A percentile compares a stretch with the other conserved stretches of the same genome.
phyloP scores from a whole-genome alignment of 2,888 invertebrate genomes.

The Lasioglossum calceatum region DNA sequence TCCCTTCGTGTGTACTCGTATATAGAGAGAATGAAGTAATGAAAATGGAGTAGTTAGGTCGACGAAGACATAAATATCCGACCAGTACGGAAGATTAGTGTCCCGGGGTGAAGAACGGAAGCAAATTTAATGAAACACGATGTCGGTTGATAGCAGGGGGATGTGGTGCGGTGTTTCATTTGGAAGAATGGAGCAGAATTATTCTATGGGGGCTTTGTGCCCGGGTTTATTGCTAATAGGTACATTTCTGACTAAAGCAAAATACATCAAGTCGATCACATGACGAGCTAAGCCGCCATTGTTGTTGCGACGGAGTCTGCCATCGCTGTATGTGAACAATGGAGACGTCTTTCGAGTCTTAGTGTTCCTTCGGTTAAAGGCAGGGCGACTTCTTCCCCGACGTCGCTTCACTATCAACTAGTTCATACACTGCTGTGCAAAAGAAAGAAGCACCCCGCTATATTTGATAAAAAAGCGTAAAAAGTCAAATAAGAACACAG shows the following conservation, averaged over 20 bases:
- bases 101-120: not conserved
- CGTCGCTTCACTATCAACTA: no score
- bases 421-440: no score
- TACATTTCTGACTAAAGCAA: not conserved
- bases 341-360: not conserved
- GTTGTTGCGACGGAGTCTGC: not conserved
- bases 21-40: not conserved
- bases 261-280: not conserved
- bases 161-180: not conserved
- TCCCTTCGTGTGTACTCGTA: not conserved
- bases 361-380: not conserved
- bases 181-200: not conserved
- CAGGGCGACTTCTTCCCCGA: no score
- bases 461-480: no score
- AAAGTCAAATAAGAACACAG: no score
- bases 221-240: conserved; percentile 20
- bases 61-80: not conserved
- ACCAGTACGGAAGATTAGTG: not conserved
- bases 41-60: not conserved
- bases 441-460: no score
- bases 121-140: conserved; percentile 3
- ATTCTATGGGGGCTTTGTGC: conserved; percentile 26
- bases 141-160: not conserved
- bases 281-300: not conserved
- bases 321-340: not conserved